Evolutionary conservation across 1,140 invertebrate genomes (phyloP), one percentile per base, ranked within the genome.

Genomic region (Diorhabda elongata): DNA sequence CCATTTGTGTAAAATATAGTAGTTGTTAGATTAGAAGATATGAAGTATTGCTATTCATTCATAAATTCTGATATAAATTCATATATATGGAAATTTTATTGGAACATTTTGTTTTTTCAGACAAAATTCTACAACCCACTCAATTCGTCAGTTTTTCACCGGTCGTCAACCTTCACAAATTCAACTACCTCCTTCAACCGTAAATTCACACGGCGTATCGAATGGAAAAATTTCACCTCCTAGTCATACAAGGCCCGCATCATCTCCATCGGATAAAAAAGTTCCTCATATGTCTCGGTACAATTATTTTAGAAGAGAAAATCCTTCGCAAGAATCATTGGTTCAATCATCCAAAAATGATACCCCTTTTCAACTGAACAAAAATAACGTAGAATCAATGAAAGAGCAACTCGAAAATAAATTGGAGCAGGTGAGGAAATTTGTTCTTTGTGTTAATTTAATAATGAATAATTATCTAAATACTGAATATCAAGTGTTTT

Each of bases 331-430:
- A 52, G 47, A 52, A 52, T 26, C 26, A 26, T 26, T 26, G 26
- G 6, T 56, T 43, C 42, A 64, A 8, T 45, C 44, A 6, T 41
- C 65, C 6, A 52, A n/a, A 52, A 52, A n/a, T 52, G 6, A 52
- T 52, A 75, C 74, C 4, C 77, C 75, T 6, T 73, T 75, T 7
- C 71, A 74, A 69, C 66, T 68, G 47, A 73, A 76, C 66, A 72
- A 77, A 47, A 75, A 73, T 58, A 68, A 73, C 44, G 60, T 75
- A 57, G 67, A 68, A 9, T 47, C 70, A 52, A 41, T 71, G 60
- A 67, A 67, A 52, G 65, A 67, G 11, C 65, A 67, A 42, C 47
- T 56, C 9, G 63, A 64, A 57, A 44, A 64, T 26, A 64, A 56
- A 56, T 26, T 26, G n/a, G 45, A 5, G 26, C 63, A 64, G 63